phyloP scores from a whole-genome alignment of 2,113 vertebrate genomes.

The Misgurnus anguillicaudatus region DNA sequence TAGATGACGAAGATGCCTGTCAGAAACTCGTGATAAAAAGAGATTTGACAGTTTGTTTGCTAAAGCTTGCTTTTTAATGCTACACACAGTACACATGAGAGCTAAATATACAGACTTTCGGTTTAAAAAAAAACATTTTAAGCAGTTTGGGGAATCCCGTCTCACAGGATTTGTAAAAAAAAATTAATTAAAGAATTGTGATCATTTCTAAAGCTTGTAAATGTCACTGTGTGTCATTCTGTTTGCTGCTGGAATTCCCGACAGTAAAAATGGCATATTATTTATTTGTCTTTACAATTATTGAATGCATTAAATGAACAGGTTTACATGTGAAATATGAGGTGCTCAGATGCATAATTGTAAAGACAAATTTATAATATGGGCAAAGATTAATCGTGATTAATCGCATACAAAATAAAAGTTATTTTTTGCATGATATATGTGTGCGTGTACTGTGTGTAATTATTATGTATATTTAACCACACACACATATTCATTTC shows the following conservation, averaged over 20 bases:
- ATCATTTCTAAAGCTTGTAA: not conserved
- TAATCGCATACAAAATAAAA: too few relatives aligned
- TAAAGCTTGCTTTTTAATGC: not conserved
- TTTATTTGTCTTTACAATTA: not conserved
- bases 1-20: constrained; percentile 7
- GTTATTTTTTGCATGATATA: too few relatives aligned
- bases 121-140: not conserved
- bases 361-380: too few relatives aligned
- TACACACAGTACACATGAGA: not conserved
- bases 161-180: not conserved
- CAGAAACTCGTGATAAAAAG: constrained; percentile 24
- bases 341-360: too few relatives aligned
- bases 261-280: too few relatives aligned
- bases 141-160: not conserved
- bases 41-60: constrained; percentile 20
- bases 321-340: too few relatives aligned
- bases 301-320: not conserved
- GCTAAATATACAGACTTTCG: not conserved
- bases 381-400: too few relatives aligned
- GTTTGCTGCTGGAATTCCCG: not conserved
- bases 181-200: not conserved
- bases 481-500: too few relatives aligned
- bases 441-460: too few relatives aligned
- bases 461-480: too few relatives aligned
- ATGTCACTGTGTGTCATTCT: not conserved